phyloP scores from a whole-genome alignment of 2,113 vertebrate genomes.

The Dasyornis broadbenti region DNA sequence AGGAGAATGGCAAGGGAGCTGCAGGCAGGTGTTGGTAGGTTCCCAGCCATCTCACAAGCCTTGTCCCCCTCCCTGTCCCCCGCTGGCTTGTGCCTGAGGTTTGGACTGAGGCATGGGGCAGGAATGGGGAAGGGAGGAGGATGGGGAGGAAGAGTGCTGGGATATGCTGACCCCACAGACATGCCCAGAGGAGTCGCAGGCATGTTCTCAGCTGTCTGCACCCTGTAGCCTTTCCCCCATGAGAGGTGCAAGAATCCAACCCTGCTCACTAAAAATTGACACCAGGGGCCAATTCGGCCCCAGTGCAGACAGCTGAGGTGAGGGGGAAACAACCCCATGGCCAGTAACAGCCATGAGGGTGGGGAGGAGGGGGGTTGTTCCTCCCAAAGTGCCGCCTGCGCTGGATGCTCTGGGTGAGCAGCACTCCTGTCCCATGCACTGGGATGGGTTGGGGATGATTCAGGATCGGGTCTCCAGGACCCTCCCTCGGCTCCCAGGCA shows the following conservation, averaged over 20 bases:
- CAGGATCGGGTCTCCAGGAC: neutral
- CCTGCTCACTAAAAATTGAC: neutral
- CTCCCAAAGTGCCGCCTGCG: neutral
- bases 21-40: conserved; percentile 41
- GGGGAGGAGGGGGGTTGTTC: neutral
- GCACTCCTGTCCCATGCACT: neutral
- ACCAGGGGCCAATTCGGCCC: neutral
- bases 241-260: neutral
- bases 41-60: conserved; percentile 23
- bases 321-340: neutral
- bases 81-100: neutral
- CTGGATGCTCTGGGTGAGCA: neutral
- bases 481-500: neutral
- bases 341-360: neutral
- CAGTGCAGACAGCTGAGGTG: neutral
- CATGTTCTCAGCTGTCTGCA: neutral
- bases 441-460: neutral
- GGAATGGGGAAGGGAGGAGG: neutral
- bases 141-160: neutral
- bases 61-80: neutral
- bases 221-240: neutral
- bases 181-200: neutral
- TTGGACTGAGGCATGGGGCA: neutral
- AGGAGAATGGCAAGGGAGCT: conserved; percentile 58
- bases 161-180: neutral